Evolutionary conservation across 2,797 vertebrate genomes (phyloP), one percentile per base, ranked within the genome.

Genomic region (Rhinophrynus dorsalis): DNA sequence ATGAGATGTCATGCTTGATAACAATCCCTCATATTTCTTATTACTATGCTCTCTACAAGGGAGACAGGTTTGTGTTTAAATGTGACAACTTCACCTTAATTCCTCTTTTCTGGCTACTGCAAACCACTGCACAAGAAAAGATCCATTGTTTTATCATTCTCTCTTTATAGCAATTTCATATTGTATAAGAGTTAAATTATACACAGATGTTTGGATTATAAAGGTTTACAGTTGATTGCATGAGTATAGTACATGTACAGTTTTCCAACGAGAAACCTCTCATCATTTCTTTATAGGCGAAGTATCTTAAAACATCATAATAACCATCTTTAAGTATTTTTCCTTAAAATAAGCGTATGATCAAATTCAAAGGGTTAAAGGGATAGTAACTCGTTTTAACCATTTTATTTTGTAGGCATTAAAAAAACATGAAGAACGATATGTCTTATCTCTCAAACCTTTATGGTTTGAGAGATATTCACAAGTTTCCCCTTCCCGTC

Each of bases 71-170:
- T 38, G 35, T 27, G 32, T 52, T 75, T 77, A 35, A 74, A 63
- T 26, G 29, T 13, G 18, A 76, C 62, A 74, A 69, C 29, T 71
- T 58, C 44, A 38, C 33, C 44, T 75, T 63, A 54, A 76, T 77
- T 77, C 57, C 60, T 64, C 15, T 59, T 54, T 48, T 30, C 30
- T 24, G 64, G 72, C 29, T 72, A 72, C 68, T 77, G 62, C 18
- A 55, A 38, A 20, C 23, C 9, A 40, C 11, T 57, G 29, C 35
- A 52, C n/a, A 56, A 67, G 38, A 29, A 26, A 29, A 3, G 10
- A 27, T 51, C n/a, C 24, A 51, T 51, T 29, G 23, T 27, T 23
- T 21, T 51, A 29, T n/a, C 20, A 44, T 44, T 6, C 40, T 18
- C 6, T 18, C 2, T 7, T 44, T 44, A 18, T 6, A 3, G 5